Percentiles rank a stretch among this genome's conserved stretches.
phyloP scores from a whole-genome alignment of 2,797 vertebrate genomes.

The Octomys mimax region DNA sequence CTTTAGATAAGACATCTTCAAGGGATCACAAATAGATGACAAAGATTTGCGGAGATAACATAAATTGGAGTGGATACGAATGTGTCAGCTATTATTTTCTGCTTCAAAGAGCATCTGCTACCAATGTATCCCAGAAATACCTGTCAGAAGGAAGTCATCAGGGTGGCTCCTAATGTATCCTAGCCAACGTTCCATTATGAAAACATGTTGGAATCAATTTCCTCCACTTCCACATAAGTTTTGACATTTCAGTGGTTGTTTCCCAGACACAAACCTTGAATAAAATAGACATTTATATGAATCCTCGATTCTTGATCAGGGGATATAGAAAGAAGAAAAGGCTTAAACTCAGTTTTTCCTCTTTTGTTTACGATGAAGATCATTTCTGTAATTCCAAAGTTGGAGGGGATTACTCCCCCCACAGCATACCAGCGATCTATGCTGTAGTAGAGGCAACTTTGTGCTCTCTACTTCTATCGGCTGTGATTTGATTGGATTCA shows the following conservation, averaged over 20 bases:
- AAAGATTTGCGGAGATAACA: background rate
- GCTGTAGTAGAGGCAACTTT: background rate
- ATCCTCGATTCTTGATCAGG: background rate
- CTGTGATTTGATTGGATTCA: background rate
- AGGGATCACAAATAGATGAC: background rate
- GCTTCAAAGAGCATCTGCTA: conserved; percentile 15
- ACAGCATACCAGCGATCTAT: background rate
- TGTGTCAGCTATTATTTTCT: background rate
- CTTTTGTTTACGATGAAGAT: background rate
- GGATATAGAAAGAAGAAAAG: background rate
- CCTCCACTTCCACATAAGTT: background rate
- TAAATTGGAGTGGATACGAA: background rate
- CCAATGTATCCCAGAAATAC: background rate
- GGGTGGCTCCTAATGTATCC: background rate
- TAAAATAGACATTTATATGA: background rate
- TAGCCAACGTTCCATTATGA: background rate
- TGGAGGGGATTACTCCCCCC: background rate
- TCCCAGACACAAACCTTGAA: background rate
- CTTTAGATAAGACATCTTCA: background rate
- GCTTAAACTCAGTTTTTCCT: background rate
- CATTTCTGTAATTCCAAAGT: background rate
- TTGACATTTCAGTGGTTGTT: background rate
- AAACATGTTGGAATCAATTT: conserved; percentile 29
- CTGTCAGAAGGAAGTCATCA: background rate
- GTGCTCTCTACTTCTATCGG: background rate